These are phyloP conservation scores for Girardinus metallicus DNA, from an alignment of 2,797 vertebrate species.

Conservation along the genomic window DNA sequence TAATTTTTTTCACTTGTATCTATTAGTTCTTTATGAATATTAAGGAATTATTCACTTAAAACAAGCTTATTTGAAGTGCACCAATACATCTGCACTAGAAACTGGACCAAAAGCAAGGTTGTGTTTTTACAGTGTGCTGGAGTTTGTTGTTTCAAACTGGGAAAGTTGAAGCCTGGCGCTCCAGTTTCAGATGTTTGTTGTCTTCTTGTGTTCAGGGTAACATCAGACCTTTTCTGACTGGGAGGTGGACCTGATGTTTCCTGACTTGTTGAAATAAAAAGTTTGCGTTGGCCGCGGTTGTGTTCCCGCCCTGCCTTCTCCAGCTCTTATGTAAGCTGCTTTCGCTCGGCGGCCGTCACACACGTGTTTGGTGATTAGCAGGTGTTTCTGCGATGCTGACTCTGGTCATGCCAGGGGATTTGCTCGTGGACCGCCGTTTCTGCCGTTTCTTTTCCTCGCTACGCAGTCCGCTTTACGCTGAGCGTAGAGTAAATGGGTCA, in stretches of 20 bases:
- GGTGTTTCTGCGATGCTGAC: conserved; percentile 23
- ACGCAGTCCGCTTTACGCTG: conserved; percentile 26
- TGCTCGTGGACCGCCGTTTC: conserved; percentile 37
- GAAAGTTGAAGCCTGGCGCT: too few relatives aligned
- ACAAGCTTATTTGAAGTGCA: too few relatives aligned
- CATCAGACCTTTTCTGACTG: neutral
- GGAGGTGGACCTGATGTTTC: neutral
- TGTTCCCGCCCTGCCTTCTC: neutral
- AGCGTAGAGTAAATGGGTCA: conserved; percentile 74
- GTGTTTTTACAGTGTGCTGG: too few relatives aligned
- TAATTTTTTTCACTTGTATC: too few relatives aligned
- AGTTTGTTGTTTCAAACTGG: too few relatives aligned
- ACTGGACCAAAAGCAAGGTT: too few relatives aligned
- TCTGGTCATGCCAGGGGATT: conserved; percentile 10
- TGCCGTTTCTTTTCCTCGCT: neutral
- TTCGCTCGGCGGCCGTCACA: neutral
- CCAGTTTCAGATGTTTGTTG: neutral
- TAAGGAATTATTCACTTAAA: too few relatives aligned
- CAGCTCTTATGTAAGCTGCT: conserved; percentile 25
- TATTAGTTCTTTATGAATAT: too few relatives aligned
- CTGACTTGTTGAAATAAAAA: neutral
- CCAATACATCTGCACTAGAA: too few relatives aligned
- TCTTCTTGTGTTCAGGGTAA: too few relatives aligned
- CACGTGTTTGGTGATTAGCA: conserved; percentile 36
- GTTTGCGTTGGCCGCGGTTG: too few relatives aligned